Percentiles rank a stretch among this genome's conserved stretches.
phyloP scores from a whole-genome alignment of 2,888 invertebrate species.

The Lordiphosa andalusiaca region DNA sequence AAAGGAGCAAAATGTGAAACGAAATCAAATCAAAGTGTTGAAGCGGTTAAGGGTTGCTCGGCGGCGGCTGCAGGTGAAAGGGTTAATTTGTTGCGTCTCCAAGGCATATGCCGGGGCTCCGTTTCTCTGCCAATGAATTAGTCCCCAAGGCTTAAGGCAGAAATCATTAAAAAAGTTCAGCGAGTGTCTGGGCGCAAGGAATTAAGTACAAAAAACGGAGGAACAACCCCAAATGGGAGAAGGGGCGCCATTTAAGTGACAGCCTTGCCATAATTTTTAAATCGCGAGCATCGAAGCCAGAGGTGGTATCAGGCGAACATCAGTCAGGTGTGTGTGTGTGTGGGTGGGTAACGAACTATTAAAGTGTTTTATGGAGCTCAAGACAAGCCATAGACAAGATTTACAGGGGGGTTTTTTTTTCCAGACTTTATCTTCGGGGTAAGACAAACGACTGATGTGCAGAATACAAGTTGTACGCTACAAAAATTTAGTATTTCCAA shows the following conservation, averaged over 20 bases:
- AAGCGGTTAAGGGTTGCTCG: conserved; percentile 62
- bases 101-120: conserved; percentile 58
- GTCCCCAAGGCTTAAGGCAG: conserved; percentile 68
- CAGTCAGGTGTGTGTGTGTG: conserved; percentile 23
- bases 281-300: conserved; percentile 39
- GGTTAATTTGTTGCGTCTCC: conserved; percentile 68
- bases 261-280: conserved; percentile 68
- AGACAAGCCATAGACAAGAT: conserved; percentile 69
- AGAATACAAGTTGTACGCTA: no score
- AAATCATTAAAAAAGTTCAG: conserved; percentile 67
- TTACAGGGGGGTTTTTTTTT: no score
- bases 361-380: conserved; percentile 80
- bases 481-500: no score
- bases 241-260: conserved; percentile 52
- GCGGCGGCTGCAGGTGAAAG: conserved; percentile 48
- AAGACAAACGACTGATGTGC: no score
- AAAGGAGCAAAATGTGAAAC: conserved; percentile 18
- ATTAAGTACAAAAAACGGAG: conserved; percentile 53
- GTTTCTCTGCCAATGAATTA: conserved; percentile 53
- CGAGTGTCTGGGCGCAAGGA: conserved; percentile 62
- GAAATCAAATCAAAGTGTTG: conserved; percentile 76
- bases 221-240: conserved; percentile 29
- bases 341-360: conserved; percentile 68
- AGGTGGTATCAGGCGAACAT: conserved; percentile 39
- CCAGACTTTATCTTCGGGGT: no score